Evolutionary conservation across 2,888 invertebrate genomes (phyloP), one percentile per base, ranked within the genome.

Genomic region (Caenorhabditis sp.): DNA sequence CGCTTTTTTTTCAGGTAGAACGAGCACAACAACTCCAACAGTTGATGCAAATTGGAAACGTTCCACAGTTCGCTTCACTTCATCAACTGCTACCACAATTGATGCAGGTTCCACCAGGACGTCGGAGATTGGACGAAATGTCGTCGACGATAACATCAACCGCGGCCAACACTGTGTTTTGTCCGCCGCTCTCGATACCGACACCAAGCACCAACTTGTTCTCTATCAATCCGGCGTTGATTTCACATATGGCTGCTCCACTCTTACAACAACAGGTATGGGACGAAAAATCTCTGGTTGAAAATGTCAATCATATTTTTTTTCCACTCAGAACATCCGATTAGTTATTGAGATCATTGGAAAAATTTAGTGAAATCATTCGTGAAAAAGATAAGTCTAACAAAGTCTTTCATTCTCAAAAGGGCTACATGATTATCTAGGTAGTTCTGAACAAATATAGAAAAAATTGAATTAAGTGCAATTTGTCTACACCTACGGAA

Each of bases 191-290:
- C 4, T 26, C 57, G 8, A 26, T 73, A 1, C 58, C 60, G 23
- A 68, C 58, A 26, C 31, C 67, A 8, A 31, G 60, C 21, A 49
- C 55, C 53, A 43, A 36, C 43, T 5, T 62, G 62, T 53, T 58
- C 63, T 6, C 61, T 51, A 31, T 64, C 17, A 75, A 69, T 31
- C 69, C 74, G 2, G 54, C 67, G 0, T n/a, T 79, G 0, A 19
- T 77, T 1, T 62, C 62, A 5, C 71, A 71, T 14, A 51, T 75
- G 17, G 60, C 74, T 3, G 69, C 66, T 21, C 79, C 79, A 43
- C 26, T 79, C 12, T 27, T 79, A 17, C 79, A 79, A 57, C 76
- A 79, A 27, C 79, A 79, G 62, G 73, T 69, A n/a, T n/a, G n/a
- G n/a, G n/a, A n/a, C n/a, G n/a, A n/a, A n/a, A n/a, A n/a, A n/a